These are phyloP conservation scores for Strix aluco DNA, from an alignment of 2,113 vertebrate species.

Conservation along the genomic window DNA sequence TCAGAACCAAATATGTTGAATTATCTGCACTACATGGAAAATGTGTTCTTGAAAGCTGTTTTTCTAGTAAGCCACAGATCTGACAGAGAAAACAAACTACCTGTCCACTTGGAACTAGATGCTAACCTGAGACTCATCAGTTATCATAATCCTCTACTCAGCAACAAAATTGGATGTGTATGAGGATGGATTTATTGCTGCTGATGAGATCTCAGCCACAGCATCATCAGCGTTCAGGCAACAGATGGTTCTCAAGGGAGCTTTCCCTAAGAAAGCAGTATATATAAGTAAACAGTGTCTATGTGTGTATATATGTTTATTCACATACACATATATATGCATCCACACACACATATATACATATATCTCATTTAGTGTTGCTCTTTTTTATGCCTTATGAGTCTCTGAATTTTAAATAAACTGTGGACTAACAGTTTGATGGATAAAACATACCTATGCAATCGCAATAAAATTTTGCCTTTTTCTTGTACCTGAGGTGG, in stretches of 20 bases:
- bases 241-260: conserved; percentile 25
- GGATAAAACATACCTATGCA: background rate
- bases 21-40: background rate
- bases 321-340: background rate
- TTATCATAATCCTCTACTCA: background rate
- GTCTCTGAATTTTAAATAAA: background rate
- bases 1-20: background rate
- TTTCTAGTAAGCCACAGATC: background rate
- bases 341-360: background rate
- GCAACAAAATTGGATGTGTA: background rate
- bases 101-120: background rate
- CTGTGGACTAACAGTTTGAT: background rate
- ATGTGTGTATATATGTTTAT: background rate
- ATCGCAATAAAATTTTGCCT: background rate
- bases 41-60: background rate
- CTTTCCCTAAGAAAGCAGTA: background rate
- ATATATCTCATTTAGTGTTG: background rate
- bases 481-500: background rate
- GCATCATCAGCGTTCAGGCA: background rate
- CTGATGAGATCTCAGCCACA: conserved; percentile 4
- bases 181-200: background rate
- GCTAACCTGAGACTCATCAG: background rate
- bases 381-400: background rate
- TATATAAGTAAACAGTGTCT: background rate
- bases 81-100: background rate